phyloP scores from a whole-genome alignment of 2,888 invertebrate species.

The Pseudococcus jackbeardsleyi region DNA sequence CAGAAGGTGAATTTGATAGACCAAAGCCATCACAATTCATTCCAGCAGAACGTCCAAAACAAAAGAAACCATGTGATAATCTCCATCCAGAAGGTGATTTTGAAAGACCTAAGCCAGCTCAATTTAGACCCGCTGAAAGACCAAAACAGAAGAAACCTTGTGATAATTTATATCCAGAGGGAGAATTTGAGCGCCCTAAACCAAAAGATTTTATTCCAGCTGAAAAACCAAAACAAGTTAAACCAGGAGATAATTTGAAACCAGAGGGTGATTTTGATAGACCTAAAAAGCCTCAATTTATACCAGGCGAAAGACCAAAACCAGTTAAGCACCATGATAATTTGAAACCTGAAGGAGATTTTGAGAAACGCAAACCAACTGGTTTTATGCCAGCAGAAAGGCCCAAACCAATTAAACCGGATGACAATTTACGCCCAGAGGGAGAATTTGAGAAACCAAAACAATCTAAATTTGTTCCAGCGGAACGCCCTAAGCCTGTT shows the following conservation, averaged over 20 bases:
- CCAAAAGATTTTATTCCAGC: constrained; percentile 68
- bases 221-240: constrained; percentile 69
- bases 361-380: constrained; percentile 72
- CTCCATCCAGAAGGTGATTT: constrained; percentile 71
- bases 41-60: constrained; percentile 73
- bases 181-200: constrained; percentile 75
- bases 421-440: constrained; percentile 74
- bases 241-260: constrained; percentile 73
- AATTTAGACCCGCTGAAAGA: constrained; percentile 70
- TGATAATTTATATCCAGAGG: constrained; percentile 73
- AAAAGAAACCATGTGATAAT: constrained; percentile 73
- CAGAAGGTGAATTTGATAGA: constrained; percentile 72
- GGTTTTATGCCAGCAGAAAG: constrained; percentile 67
- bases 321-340: constrained; percentile 72
- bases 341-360: constrained; percentile 71
- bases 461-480: constrained; percentile 69
- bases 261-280: constrained; percentile 77
- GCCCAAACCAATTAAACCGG: constrained; percentile 72
- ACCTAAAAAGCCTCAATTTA: constrained; percentile 70
- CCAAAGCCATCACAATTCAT: constrained; percentile 69
- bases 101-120: constrained; percentile 68
- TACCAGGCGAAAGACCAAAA: constrained; percentile 74
- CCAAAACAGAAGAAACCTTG: constrained; percentile 68
- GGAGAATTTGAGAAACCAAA: constrained; percentile 73
- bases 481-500: constrained; percentile 74